phyloP scores from a whole-genome alignment of 2,797 vertebrate genomes.

The Esox masquinongy region DNA sequence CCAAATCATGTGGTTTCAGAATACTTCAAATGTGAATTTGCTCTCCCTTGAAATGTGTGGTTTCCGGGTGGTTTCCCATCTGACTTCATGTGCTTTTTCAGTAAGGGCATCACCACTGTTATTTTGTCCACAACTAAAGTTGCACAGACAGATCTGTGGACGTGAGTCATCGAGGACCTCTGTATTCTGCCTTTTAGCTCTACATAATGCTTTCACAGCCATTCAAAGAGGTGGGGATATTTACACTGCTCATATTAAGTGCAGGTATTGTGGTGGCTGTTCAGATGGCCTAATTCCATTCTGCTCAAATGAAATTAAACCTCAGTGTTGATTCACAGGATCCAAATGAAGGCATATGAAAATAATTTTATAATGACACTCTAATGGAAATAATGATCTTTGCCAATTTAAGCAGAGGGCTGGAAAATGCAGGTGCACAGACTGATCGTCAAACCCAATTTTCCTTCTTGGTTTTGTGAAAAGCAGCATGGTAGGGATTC shows the following conservation, averaged over 20 bases:
- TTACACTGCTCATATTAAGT: conserved; percentile 11
- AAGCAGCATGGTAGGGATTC: conserved; percentile 24
- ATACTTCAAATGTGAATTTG: too few relatives aligned
- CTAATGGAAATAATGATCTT: conserved; percentile 48
- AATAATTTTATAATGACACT: conserved; percentile 50
- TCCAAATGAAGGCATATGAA: conserved; percentile 32
- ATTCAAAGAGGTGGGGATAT: conserved; percentile 13
- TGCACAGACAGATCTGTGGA: background rate
- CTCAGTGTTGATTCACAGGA: conserved; percentile 33
- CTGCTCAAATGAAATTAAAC: conserved; percentile 12
- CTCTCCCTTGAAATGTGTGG: too few relatives aligned
- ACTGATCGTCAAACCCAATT: conserved; percentile 46
- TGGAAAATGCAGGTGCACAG: conserved; percentile 38
- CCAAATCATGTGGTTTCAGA: too few relatives aligned
- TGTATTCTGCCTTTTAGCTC: conserved; percentile 25
- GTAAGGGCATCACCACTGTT: background rate
- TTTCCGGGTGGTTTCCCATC: too few relatives aligned
- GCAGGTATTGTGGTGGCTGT: conserved; percentile 9
- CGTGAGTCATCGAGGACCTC: background rate
- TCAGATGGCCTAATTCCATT: conserved; percentile 21
- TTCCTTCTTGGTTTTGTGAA: conserved; percentile 45
- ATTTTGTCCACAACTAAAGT: background rate
- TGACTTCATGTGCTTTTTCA: background rate
- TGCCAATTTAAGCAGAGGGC: conserved; percentile 34
- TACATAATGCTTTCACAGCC: background rate